Evolutionary conservation across 2,113 vertebrate species (phyloP).

Genomic region (Eptesicus fuscus): DNA sequence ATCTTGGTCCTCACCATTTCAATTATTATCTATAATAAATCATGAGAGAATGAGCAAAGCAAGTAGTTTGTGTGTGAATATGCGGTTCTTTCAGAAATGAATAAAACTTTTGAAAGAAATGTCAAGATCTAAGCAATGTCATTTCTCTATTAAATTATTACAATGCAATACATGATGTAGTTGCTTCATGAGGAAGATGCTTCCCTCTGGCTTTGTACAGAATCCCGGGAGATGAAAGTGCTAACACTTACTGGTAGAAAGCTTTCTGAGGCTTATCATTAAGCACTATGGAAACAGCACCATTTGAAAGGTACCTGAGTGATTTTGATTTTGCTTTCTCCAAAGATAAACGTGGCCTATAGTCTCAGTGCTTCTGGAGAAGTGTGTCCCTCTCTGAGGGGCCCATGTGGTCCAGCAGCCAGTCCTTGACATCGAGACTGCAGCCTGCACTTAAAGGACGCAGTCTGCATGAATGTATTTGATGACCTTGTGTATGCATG

Average conservation of each 20-base stretch:
- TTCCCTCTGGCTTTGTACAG: not conserved
- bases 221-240: not conserved
- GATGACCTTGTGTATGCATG: not conserved
- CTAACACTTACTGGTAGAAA: not conserved
- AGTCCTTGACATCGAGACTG: not conserved
- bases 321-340: constrained; percentile 5
- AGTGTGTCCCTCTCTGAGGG: not conserved
- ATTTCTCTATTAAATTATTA: not conserved
- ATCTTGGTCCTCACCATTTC: not conserved
- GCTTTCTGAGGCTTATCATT: constrained; percentile 3
- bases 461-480: not conserved
- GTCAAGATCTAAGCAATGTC: not conserved
- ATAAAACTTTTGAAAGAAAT: constrained; percentile 1
- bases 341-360: not conserved
- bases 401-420: not conserved
- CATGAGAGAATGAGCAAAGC: not conserved
- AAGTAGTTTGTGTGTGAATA: not conserved
- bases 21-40: not conserved
- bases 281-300: not conserved
- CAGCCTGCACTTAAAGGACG: not conserved
- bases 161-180: not conserved
- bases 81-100: not conserved
- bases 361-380: not conserved
- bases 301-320: not conserved
- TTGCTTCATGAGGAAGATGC: not conserved